Base-by-base conservation (phyloP, 2,888 invertebrate genomes). In the Prosopocoilus inquinatus region DNA sequence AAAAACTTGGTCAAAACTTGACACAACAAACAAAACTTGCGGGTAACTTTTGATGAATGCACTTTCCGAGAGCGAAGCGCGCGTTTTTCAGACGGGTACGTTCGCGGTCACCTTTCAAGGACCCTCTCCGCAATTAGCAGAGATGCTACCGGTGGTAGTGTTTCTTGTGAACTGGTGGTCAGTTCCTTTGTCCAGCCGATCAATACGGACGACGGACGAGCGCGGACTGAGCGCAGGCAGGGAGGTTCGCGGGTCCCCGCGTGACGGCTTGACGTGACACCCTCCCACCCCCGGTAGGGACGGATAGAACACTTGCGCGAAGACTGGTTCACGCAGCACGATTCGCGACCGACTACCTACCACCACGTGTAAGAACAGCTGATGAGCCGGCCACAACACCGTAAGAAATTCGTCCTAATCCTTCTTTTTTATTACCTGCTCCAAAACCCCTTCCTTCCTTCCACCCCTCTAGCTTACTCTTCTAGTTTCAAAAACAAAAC, bases 261-360 rank as follows among this genome's bases (percentile, higher is more conserved):
- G 74, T 77, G 78, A 79, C 73, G 78, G 78, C 79, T 78, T 80
- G 80, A 82, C 82, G 82, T 82, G 82, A 81, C 82, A 75, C 82
- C 79, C 82, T 80, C 80, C 81, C 77, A 74, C 73, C 72, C 76
- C 80, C 77, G 78, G 64, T 16, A 16, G 13, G 41, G 41, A 41
- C 41, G 13, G 41, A 41, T 13, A 41, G 41, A 57, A 68, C 70
- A 67, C 66, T 69, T 71, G 71, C 71, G 71, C 70, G 70, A 73
- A 75, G 73, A 70, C 76, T 70, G 68, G 67, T 74, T 75, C 67
- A 74, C 75, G 70, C 75, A 71, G 72, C 70, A 68, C 49, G 47
- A 53, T 53, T 55, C 58, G 55, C 61, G 59, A 53, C 54, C 61
- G 58, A 62, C 58, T 58, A 63, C 61, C 63, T 16, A 56, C 56